Base-by-base conservation (phyloP, 2,113 vertebrate genomes). In the Todiramphus chloris region DNA sequence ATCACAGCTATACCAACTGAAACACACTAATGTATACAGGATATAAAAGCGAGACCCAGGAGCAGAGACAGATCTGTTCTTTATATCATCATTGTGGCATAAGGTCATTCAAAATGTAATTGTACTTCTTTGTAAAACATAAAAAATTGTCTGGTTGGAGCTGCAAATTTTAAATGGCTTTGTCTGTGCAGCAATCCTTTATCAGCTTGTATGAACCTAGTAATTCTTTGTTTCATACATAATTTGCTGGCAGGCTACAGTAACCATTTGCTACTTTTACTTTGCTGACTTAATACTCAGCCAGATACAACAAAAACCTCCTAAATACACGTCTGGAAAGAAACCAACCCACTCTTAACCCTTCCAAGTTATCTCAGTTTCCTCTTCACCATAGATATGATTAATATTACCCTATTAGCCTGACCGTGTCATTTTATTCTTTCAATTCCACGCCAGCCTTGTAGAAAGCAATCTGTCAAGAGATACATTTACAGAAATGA, bases 21-120 rank as follows among this genome's bases (percentile, higher is more conserved):
- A 98, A 89, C 43, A 58, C 66, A 95, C 70, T 95, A 87, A 95
- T 87, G 94, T 93, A 96, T 68, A 93, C 44, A 91, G 89, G 91
- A 90, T 90, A 90, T 53, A 83, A 87, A 97, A 97, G 95, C 89
- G 91, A 96, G 85, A 87, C 51, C 83, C 81, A 92, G 60, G 58
- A 97, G 89, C 69, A 93, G 89, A 96, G 93, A 97, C 92, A 96
- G 96, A 97, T 98, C 87, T 93, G 78, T 94, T 96, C 96, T 93
- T 97, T 93, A 97, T 98, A 96, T 96, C 96, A 96, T 95, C 95
- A 90, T 68, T 92, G 89, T 93, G 96, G 91, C 96, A 95, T 62
- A 93, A 91, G 93, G 95, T 96, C 94, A 96, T 94, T 94, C 66
- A 93, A 97, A 98, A 97, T 96, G 74, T 85, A 96, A 96, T 96